phyloP scores from a whole-genome alignment of 2,797 vertebrate species.

The Acanthurus leucopareius region DNA sequence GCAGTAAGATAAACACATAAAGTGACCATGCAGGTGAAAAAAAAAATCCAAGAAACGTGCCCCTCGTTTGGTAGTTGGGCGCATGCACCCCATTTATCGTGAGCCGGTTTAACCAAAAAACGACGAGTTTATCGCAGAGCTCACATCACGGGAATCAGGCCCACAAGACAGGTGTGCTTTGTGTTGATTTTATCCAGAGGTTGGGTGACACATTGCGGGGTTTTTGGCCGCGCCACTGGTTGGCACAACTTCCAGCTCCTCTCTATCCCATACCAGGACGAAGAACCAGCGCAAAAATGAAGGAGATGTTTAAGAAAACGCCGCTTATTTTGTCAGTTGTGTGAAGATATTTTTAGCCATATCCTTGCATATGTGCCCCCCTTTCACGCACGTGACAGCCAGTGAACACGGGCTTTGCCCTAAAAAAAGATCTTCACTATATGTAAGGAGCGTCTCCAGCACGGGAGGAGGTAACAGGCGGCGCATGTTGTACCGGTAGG shows the following conservation, averaged over 20 bases:
- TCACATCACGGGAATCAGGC: not conserved
- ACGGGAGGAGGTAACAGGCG: slow-evolving; percentile 16
- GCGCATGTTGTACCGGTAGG: slow-evolving; percentile 68
- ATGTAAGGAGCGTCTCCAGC: slow-evolving; percentile 42
- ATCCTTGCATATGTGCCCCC: not conserved
- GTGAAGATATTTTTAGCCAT: not conserved
- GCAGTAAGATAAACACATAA: not conserved
- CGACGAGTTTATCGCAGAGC: not conserved
- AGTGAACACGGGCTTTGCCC: slow-evolving; percentile 30
- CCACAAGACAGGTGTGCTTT: not conserved
- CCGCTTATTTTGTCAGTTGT: not conserved
- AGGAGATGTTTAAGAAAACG: not conserved
- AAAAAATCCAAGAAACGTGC: not conserved
- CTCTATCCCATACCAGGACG: slow-evolving; percentile 65
- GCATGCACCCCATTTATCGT: not conserved
- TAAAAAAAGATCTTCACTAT: slow-evolving; percentile 16
- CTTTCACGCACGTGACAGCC: slow-evolving; percentile 1
- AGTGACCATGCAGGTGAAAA: slow-evolving; percentile 2
- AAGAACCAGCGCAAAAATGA: not conserved
- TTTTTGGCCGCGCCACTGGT: slow-evolving; percentile 26
- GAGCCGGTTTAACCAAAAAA: not conserved
- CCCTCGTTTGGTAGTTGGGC: not conserved
- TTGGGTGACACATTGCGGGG: slow-evolving; percentile 47
- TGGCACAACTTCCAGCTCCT: slow-evolving; percentile 73
- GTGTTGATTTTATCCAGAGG: not conserved